Conservation (phyloP, 2,888 invertebrate species). For the Callimorpha dominula region DNA sequence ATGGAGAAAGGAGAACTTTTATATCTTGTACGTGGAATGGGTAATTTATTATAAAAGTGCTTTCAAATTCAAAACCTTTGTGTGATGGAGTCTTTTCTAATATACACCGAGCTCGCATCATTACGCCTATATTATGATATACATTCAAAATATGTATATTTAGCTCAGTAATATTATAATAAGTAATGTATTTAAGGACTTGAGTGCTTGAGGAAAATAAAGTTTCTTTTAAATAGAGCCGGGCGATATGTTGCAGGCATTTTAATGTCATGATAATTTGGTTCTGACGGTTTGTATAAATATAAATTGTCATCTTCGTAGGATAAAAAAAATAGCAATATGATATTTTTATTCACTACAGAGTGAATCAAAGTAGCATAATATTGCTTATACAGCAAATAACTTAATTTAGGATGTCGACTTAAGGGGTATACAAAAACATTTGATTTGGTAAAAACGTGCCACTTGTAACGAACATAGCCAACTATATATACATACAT, state of each 20-base stretch:
- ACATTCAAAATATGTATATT: constrained; percentile 25
- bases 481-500: too few relatives aligned
- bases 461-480: too few relatives aligned
- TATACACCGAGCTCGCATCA: constrained; percentile 33
- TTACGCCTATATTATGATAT: constrained; percentile 37
- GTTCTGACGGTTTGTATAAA: too few relatives aligned
- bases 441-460: too few relatives aligned
- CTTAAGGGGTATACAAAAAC: too few relatives aligned
- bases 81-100: constrained; percentile 28
- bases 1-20: constrained; percentile 6
- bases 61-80: constrained; percentile 34
- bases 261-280: too few relatives aligned
- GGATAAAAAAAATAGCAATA: too few relatives aligned
- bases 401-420: too few relatives aligned
- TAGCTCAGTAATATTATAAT: constrained; percentile 19
- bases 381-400: too few relatives aligned
- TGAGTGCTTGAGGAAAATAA: constrained; percentile 9
- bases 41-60: constrained; percentile 24
- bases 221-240: constrained; percentile 44
- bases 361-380: too few relatives aligned
- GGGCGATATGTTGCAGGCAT: constrained; percentile 1
- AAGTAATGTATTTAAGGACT: constrained; percentile 18
- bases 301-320: too few relatives aligned
- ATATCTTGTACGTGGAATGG: constrained; percentile 1
- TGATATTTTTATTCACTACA: too few relatives aligned